Percentiles rank a stretch among this genome's conserved stretches.
phyloP scores from a whole-genome alignment of 2,113 vertebrate species.

The Pseudolaguvia tuberculata region DNA sequence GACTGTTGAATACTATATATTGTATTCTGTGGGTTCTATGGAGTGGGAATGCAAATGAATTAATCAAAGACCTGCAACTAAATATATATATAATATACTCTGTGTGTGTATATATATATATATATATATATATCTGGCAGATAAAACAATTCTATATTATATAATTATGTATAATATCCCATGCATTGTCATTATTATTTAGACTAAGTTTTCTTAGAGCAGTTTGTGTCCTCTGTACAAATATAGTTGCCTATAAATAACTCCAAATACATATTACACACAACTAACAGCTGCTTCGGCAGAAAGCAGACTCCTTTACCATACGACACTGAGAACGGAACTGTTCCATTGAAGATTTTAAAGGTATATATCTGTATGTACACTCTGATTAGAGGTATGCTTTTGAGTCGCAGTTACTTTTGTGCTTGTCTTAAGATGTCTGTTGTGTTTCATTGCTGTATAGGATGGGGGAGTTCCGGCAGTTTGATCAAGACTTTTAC shows the following conservation, averaged over 20 bases:
- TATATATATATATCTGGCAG: too few relatives aligned
- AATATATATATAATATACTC: too few relatives aligned
- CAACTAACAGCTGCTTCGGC: conserved; percentile 35
- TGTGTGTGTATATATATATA: too few relatives aligned
- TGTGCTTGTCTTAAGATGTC: not conserved
- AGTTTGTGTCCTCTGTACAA: conserved; percentile 28
- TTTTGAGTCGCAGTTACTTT: not conserved
- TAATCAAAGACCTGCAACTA: too few relatives aligned
- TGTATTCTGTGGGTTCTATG: too few relatives aligned
- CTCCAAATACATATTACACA: conserved; percentile 8
- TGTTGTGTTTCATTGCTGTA: not conserved
- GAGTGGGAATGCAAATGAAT: too few relatives aligned
- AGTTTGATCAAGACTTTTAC: conserved; percentile 79
- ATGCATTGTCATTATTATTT: not conserved
- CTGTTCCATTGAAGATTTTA: conserved; percentile 10
- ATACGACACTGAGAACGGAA: not conserved
- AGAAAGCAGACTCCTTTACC: conserved; percentile 6
- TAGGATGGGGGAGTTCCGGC: conserved; percentile 76
- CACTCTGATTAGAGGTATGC: not conserved
- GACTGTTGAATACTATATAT: too few relatives aligned
- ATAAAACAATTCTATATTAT: too few relatives aligned
- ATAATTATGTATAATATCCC: not conserved
- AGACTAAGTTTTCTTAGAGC: not conserved
- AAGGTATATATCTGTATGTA: conserved; percentile 21
- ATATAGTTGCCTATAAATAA: conserved; percentile 48